These are phyloP conservation scores for Accipiter minullus DNA, from an alignment of 2,797 vertebrate genomes.

Conservation along the genomic window DNA sequence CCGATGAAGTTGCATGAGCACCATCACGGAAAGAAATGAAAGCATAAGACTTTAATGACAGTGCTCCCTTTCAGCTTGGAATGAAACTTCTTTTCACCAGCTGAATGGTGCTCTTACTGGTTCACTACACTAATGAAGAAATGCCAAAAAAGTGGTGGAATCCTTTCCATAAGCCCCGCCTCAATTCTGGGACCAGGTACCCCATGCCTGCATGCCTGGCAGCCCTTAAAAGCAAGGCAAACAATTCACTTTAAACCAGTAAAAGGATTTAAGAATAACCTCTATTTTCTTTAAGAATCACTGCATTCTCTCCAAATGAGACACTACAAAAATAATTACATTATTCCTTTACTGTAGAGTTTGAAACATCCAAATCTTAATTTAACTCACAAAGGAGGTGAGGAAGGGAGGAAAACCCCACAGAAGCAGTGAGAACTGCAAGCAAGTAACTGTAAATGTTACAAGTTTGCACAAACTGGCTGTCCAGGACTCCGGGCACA, in stretches of 20 bases:
- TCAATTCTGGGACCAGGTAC: not conserved
- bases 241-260: not conserved
- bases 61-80: not conserved
- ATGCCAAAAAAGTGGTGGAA: not conserved
- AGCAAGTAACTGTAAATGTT: not conserved
- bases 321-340: not conserved
- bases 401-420: not conserved
- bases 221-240: not conserved
- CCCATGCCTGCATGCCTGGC: not conserved
- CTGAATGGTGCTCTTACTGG: not conserved
- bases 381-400: not conserved
- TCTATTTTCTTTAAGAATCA: not conserved
- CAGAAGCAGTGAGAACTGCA: not conserved
- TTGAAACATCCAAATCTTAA: not conserved
- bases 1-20: not conserved
- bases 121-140: not conserved
- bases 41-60: not conserved
- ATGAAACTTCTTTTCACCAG: not conserved
- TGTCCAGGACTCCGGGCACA: not conserved
- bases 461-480: not conserved
- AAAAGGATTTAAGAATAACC: not conserved
- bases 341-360: not conserved
- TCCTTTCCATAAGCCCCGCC: not conserved
- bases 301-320: not conserved
- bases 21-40: not conserved